phyloP scores from a whole-genome alignment of 1,140 invertebrate genomes.

The Drosophila obscura region DNA sequence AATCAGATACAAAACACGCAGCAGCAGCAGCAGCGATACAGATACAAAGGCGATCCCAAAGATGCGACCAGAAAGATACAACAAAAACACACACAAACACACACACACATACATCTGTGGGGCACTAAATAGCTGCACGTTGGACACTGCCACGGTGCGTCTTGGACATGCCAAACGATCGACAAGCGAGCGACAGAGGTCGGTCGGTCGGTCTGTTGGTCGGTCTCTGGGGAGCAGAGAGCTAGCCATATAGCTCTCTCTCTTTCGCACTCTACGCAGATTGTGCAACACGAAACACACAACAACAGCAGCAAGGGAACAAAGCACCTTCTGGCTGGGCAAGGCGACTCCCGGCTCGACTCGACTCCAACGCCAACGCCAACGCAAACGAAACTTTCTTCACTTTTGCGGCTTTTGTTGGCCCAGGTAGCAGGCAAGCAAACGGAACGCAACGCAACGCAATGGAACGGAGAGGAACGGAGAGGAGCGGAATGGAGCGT shows the following conservation, averaged over 20 bases:
- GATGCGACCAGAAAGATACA: too few species aligned
- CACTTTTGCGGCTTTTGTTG: constrained; percentile 35
- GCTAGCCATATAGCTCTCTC: constrained; percentile 19
- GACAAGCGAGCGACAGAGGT: not conserved
- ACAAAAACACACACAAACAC: constrained; percentile 23
- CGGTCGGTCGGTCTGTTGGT: constrained; percentile 13
- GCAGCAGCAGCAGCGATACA: constrained; percentile 28
- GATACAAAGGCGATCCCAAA: constrained; percentile 20
- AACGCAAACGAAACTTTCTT: constrained; percentile 55
- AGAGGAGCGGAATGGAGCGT: constrained; percentile 10
- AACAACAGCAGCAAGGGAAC: not conserved
- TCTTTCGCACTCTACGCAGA: constrained; percentile 60
- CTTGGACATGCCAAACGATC: constrained; percentile 79
- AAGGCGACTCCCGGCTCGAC: too few species aligned
- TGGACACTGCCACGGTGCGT: constrained; percentile 49
- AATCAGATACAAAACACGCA: constrained; percentile 69
- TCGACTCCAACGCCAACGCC: too few species aligned
- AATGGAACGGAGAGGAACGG: constrained; percentile 48
- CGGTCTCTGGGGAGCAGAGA: constrained; percentile 59
- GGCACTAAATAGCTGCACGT: constrained; percentile 77
- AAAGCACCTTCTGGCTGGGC: too few species aligned
- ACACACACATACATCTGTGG: constrained; percentile 9
- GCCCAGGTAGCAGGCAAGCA: constrained; percentile 37
- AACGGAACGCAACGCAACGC: constrained; percentile 31
- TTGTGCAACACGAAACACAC: constrained; percentile 77